Base-by-base conservation (phyloP, 2,113 vertebrate species). In the Perognathus longimembris region DNA sequence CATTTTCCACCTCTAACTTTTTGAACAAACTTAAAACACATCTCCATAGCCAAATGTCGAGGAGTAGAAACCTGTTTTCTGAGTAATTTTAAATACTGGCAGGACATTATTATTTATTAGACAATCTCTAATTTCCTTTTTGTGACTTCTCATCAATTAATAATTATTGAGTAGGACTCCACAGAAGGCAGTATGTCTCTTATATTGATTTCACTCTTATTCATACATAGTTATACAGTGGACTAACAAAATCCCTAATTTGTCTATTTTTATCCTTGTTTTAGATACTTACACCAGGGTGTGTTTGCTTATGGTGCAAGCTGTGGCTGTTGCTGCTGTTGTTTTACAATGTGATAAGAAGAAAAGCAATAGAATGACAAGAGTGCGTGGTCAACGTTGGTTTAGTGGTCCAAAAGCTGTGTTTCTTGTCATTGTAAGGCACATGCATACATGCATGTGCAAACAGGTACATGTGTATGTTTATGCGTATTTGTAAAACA, bases 291-390 rank as follows among this genome's bases (percentile, higher is more conserved):
- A 61, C 7, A 6, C 21, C 59, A 61, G 34, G 34, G 9, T 26
- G 22, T 67, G 12, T 64, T 64, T 42, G 50, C 17, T 54, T 54
- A 54, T 54, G 50, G 50, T 54, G 14, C 2, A 3, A 54, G 4
- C 50, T 45, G 45, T 6, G 14, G 15, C 54, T 70, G 20, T 28
- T 63, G 22, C 17, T 69, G 66, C 42, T 78, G 34, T 76, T 61
- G 26, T 80, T 82, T 75, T 1, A 34, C 28, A 6, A 82, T 66
- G n/a, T 64, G 66, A 73, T 86, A 73, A 89, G 20, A 57, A 54
- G n/a, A n/a, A 54, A 80, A 89, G 73, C 80, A 91, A 22, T 74
- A 42, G 22, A 38, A 32, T 63, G 36, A 45, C 42, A 91, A 67
- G 40, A 38, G 45, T 12, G 42, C 14, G 22, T 67, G 42, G 24